Conservation (phyloP, 2,888 invertebrate genomes). For the Lepas anatifera region DNA sequence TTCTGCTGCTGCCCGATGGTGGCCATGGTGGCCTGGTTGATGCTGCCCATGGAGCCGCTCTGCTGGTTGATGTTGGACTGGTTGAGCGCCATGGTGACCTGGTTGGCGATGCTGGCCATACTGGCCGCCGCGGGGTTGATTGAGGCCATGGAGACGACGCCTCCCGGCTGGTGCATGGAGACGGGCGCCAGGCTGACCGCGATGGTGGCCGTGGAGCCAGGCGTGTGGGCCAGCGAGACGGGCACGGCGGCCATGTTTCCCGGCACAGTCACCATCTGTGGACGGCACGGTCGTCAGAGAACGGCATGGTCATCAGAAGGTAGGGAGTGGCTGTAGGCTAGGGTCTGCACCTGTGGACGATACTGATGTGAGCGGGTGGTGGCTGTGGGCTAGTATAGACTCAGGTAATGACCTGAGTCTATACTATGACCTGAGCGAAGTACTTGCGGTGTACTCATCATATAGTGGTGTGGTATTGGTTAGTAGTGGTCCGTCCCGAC, state of each 20-base stretch:
- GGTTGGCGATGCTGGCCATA: background rate
- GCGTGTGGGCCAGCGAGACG: background rate
- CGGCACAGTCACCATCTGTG: background rate
- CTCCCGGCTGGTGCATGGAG: background rate
- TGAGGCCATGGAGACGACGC: background rate
- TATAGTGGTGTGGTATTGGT: too few relatives aligned
- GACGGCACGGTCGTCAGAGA: background rate
- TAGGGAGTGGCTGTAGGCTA: too few relatives aligned
- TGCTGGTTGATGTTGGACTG: background rate
- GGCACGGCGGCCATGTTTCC: conserved; percentile 7
- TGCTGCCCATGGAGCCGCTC: background rate
- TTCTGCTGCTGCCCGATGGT: background rate
- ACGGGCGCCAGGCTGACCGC: background rate
- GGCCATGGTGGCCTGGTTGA: background rate
- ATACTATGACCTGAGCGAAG: too few relatives aligned
- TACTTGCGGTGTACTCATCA: too few relatives aligned
- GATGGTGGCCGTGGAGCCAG: background rate
- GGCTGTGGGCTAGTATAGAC: too few relatives aligned
- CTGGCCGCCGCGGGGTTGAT: background rate
- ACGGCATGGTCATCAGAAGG: too few relatives aligned
- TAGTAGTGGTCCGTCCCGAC: too few relatives aligned
- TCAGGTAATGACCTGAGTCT: too few relatives aligned
- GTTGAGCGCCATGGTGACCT: background rate
- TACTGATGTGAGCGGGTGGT: too few relatives aligned
- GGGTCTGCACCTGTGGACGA: too few relatives aligned